phyloP scores from a whole-genome alignment of 23 tunicate species.

The Phallusia fumigata region DNA sequence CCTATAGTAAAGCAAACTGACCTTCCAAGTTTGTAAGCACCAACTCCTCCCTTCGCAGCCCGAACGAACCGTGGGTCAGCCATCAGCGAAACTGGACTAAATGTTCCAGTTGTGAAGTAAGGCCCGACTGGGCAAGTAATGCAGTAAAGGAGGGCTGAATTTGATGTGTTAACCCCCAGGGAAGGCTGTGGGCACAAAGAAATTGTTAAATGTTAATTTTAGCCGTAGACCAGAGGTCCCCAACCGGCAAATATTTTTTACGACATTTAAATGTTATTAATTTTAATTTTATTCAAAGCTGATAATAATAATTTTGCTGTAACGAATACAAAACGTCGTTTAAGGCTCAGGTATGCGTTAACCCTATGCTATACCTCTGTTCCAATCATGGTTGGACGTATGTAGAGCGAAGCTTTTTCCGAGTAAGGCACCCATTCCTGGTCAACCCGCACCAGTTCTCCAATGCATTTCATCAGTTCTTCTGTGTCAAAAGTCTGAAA shows the following conservation, averaged over 20 bases:
- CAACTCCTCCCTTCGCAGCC: slow-evolving; percentile 91
- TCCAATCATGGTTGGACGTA: slow-evolving; percentile 97
- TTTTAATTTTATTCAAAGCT: no score
- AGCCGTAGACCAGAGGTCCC: no score
- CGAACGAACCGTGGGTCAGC: slow-evolving; percentile 90
- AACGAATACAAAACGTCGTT: not conserved
- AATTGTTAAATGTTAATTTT: not conserved
- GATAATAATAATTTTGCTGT: not conserved
- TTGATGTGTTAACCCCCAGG: slow-evolving; percentile 75
- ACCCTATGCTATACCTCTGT: slow-evolving; percentile 57
- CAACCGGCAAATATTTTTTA: no score
- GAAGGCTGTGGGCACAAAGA: slow-evolving; percentile 87
- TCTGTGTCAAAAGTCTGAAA: slow-evolving; percentile 80
- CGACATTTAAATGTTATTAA: no score
- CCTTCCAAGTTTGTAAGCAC: slow-evolving; percentile 97
- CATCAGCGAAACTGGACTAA: slow-evolving; percentile 93
- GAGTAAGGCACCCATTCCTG: slow-evolving; percentile 99
- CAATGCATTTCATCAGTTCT: slow-evolving; percentile 92
- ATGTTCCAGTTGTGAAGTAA: slow-evolving; percentile 92
- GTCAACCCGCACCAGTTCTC: slow-evolving; percentile 86
- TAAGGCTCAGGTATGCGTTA: no score
- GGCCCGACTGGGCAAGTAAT: slow-evolving; percentile 97
- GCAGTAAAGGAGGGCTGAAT: slow-evolving; percentile 77
- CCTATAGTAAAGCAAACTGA: not conserved
- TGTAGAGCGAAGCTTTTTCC: slow-evolving; percentile 87